These are phyloP conservation scores for Cettia cetti DNA, from an alignment of 2,113 vertebrate genomes.

Conservation along the genomic window DNA sequence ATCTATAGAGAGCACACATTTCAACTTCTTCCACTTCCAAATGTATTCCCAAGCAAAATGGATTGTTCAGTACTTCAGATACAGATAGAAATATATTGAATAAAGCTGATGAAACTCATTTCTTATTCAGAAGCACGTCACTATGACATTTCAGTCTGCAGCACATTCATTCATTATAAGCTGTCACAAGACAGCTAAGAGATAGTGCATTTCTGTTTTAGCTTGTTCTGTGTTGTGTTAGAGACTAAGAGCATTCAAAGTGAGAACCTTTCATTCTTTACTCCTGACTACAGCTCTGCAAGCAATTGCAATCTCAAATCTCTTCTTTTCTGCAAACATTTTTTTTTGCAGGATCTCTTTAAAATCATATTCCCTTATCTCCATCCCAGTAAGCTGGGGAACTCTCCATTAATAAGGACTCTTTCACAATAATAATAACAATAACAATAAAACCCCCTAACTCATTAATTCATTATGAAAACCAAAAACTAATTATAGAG, in stretches of 20 bases:
- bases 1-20: neutral
- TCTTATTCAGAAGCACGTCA: neutral
- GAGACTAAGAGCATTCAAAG: neutral
- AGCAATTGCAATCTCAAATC: neutral
- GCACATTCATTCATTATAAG: neutral
- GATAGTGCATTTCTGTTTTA: neutral
- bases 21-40: neutral
- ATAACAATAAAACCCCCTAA: fast-evolving
- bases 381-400: neutral
- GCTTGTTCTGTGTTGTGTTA: neutral
- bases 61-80: neutral
- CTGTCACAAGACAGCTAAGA: neutral
- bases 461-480: neutral
- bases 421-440: neutral
- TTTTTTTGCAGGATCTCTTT: neutral
- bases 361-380: neutral
- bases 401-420: neutral
- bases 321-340: neutral
- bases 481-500: neutral
- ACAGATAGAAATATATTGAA: neutral
- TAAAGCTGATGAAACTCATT: neutral
- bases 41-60: neutral
- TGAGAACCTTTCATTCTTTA: neutral
- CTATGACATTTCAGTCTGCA: neutral
- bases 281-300: neutral